Base-by-base conservation (phyloP, 1,140 invertebrate genomes). In the Melipona quadrifasciata region DNA sequence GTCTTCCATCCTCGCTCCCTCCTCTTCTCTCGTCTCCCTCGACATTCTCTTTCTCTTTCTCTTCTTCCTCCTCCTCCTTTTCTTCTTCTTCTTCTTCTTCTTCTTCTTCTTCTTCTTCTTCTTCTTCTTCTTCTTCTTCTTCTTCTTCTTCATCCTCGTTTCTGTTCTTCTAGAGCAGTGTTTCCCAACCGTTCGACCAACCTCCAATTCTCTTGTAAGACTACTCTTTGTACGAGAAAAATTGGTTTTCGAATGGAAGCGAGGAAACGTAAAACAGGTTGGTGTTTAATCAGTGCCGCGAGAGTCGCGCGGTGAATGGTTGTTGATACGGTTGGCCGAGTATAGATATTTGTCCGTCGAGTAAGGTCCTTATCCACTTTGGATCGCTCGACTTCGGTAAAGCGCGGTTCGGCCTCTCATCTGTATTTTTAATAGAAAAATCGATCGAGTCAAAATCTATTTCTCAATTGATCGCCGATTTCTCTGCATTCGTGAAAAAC, bases 1-100 rank as follows among this genome's bases (percentile, higher is more conserved):
- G 86, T 89, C 87, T 81, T 86, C 82, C 71, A 58, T 71, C n/a
- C n/a, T n/a, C 80, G 71, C 86, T 87, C 87, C 80, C 84, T 82
- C 71, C 84, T 67, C 83, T 89, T 76, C 87, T 61, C 34, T 53
- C 79, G n/a, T 57, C 76, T 67, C 51, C 80, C 57, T 71, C 86
- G 71, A 89, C 89, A 81, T 89, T 39, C 71, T 57, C 77, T 68
- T 58, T 51, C 34, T 51, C 80, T 39, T 84, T 75, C 55, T 57
- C 68, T 61, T 72, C n/a, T 24, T 51, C 31, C 65, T 70, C 17
- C 55, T 78, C 73, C 80, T 65, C 82, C 86, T 68, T 86, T 57
- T n/a, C 39, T 68, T 76, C 76, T n/a, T 39, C 74, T 64, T 53
- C 67, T 68, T 64, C 74, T 70, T 64, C 65, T 19, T 75, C 73